Evolutionary conservation across 2,113 vertebrate species (phyloP).

Genomic region (zebrafish (Danio rerio)): GRCz12tu NC_133178.1:56358001-56358500

Average conservation of each 20-base stretch:
- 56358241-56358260: slow-evolving; percentile 84
- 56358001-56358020: not conserved
- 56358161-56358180: slow-evolving; percentile 73
- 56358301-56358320: too few species aligned
- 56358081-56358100: slow-evolving; percentile 75
- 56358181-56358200: slow-evolving; percentile 69
- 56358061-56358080: slow-evolving; percentile 44
- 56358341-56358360: too few species aligned
- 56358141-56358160: slow-evolving; percentile 84
- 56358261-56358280: slow-evolving; percentile 64
- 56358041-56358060: not conserved
- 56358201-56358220: slow-evolving; percentile 83
- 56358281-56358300: too few species aligned
- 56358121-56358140: slow-evolving; percentile 78
- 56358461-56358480: too few species aligned
- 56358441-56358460: too few species aligned
- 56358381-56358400: too few species aligned
- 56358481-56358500: too few species aligned
- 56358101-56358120: slow-evolving; percentile 87
- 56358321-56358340: too few species aligned
- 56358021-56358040: not conserved
- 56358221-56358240: slow-evolving; percentile 83
- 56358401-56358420: too few species aligned
- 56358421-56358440: too few species aligned
- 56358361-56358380: too few species aligned